These are phyloP conservation scores for Prochilodus magdalenae DNA, from an alignment of 2,113 vertebrate genomes.

Conservation along the genomic window DNA sequence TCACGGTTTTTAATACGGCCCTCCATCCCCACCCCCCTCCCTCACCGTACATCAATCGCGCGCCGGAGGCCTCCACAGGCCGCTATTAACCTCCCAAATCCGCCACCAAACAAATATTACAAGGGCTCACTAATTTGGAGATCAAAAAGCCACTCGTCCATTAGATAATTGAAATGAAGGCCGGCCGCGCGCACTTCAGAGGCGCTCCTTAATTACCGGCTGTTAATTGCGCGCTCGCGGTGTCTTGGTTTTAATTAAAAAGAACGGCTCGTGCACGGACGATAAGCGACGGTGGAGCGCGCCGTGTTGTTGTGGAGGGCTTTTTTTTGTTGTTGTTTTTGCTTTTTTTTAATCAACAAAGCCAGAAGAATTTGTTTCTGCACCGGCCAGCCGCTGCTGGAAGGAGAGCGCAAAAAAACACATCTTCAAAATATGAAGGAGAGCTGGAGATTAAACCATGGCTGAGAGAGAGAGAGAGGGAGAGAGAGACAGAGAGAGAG, in stretches of 20 bases:
- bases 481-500: slow-evolving; percentile 3
- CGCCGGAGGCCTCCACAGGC: slow-evolving; percentile 90
- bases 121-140: slow-evolving; percentile 99
- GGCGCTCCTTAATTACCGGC: slow-evolving; percentile 98
- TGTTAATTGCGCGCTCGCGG: slow-evolving; percentile 99
- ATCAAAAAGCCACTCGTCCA: slow-evolving; percentile 99
- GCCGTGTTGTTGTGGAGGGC: slow-evolving; percentile 63
- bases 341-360: slow-evolving; percentile 96
- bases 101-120: slow-evolving; percentile 97
- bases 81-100: slow-evolving; percentile 97
- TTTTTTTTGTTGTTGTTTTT: background rate
- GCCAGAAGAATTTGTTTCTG: slow-evolving; percentile 95
- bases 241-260: slow-evolving; percentile 99
- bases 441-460: slow-evolving; percentile 99
- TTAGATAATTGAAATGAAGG: slow-evolving; percentile 99
- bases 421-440: slow-evolving; percentile 95
- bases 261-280: slow-evolving; percentile 94
- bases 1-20: slow-evolving; percentile 81
- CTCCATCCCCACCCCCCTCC: background rate
- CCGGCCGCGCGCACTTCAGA: slow-evolving; percentile 95
- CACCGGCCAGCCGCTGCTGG: slow-evolving; percentile 89
- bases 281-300: slow-evolving; percentile 95
- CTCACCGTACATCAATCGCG: slow-evolving; percentile 85
- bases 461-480: slow-evolving; percentile 63
- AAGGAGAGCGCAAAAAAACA: slow-evolving; percentile 75